phyloP scores from a whole-genome alignment of 2,888 invertebrate species.

The Xylota sylvarum region DNA sequence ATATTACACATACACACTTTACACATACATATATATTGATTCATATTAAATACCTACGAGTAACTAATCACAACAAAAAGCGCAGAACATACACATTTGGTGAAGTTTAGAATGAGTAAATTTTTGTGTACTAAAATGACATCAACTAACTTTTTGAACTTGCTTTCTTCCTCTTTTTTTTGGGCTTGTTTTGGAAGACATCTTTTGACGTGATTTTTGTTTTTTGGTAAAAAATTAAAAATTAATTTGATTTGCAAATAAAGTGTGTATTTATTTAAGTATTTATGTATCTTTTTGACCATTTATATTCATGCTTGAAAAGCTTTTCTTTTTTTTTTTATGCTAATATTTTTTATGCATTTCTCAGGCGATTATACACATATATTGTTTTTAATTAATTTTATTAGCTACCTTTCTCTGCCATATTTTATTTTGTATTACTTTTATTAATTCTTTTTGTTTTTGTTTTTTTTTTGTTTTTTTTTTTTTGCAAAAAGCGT shows the following conservation, averaged over 20 bases:
- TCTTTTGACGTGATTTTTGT: neutral
- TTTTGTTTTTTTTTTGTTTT: neutral
- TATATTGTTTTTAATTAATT: conserved; percentile 23
- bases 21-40: too few species aligned
- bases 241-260: neutral
- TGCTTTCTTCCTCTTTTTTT: neutral
- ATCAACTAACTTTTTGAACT: neutral
- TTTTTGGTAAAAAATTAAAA: neutral
- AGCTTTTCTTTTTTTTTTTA: conserved; percentile 29
- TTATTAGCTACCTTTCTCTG: conserved; percentile 19
- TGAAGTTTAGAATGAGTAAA: too few species aligned
- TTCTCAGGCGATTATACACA: conserved; percentile 23
- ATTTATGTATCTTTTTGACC: conserved; percentile 37
- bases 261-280: conserved; percentile 16
- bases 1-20: too few species aligned
- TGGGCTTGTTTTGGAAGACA: neutral
- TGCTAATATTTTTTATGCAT: conserved; percentile 21
- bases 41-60: too few species aligned
- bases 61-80: too few species aligned
- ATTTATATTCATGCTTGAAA: conserved; percentile 24
- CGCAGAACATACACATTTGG: too few species aligned
- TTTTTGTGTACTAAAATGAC: neutral
- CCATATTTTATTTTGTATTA: conserved; percentile 10
- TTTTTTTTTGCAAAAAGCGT: conserved; percentile 35
- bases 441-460: neutral